A percentile compares a stretch with the other conserved stretches of the same genome.
Conservation (phyloP, 2,888 invertebrate species). For the Diarsia mendica region DNA sequence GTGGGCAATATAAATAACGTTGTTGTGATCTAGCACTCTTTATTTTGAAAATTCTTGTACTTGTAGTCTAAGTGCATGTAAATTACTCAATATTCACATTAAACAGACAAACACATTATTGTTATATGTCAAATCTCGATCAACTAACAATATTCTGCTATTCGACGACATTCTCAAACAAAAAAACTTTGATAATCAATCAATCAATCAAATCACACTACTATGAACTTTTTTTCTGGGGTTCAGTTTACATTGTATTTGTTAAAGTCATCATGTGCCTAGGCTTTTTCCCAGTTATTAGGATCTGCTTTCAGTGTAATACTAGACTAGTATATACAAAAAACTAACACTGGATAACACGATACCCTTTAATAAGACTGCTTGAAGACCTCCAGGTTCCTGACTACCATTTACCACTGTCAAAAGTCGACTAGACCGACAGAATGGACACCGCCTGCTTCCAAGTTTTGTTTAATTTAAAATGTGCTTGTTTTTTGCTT, state of each 20-base stretch:
- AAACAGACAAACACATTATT: background rate
- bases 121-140: background rate
- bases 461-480: too few relatives aligned
- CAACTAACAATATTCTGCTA: background rate
- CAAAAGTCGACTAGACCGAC: background rate
- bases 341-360: too few relatives aligned
- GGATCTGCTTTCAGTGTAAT: background rate
- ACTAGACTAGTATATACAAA: background rate
- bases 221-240: background rate
- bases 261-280: background rate
- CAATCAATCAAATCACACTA: too few relatives aligned
- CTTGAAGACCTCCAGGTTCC: background rate
- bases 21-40: background rate
- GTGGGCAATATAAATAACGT: background rate
- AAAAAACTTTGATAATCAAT: conserved; percentile 28
- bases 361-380: background rate
- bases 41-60: background rate
- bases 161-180: background rate
- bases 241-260: background rate
- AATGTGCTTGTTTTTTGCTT: too few relatives aligned
- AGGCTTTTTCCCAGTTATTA: background rate
- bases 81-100: background rate
- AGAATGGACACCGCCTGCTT: too few relatives aligned
- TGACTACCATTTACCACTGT: background rate
- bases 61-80: background rate